Evolutionary conservation across 2,113 vertebrate genomes (phyloP).

Genomic region (Arenaria interpres): DNA sequence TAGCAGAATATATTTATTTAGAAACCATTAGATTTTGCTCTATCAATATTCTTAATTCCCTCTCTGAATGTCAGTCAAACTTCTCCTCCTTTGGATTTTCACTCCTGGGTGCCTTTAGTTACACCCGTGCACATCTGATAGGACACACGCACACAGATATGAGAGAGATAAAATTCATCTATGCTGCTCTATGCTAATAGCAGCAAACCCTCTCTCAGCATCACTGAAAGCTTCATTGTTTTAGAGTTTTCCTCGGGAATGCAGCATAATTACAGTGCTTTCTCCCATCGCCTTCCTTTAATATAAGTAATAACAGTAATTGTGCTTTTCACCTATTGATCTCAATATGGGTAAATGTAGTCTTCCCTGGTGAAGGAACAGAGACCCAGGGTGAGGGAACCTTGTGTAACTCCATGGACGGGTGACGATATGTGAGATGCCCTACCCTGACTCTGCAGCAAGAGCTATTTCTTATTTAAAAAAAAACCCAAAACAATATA

Average conservation of each 20-base stretch:
- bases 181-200: background rate
- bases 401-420: background rate
- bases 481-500: background rate
- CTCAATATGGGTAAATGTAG: fast-evolving
- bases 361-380: too few relatives aligned
- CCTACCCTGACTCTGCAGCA: background rate
- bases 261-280: background rate
- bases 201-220: background rate
- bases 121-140: fast-evolving
- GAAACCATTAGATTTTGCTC: background rate
- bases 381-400: background rate
- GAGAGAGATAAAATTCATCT: background rate
- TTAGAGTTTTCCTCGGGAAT: background rate
- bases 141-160: background rate
- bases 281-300: background rate
- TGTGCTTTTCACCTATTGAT: background rate
- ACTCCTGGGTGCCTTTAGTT: background rate
- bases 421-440: background rate
- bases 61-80: background rate
- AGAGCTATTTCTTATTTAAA: background rate
- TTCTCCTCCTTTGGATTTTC: background rate
- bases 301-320: background rate
- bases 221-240: background rate
- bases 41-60: background rate
- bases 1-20: background rate